Percentiles rank a stretch among this genome's conserved stretches.
Evolutionary conservation across 2,113 vertebrate genomes (phyloP).

Genomic region (Pogona vitticeps): DNA sequence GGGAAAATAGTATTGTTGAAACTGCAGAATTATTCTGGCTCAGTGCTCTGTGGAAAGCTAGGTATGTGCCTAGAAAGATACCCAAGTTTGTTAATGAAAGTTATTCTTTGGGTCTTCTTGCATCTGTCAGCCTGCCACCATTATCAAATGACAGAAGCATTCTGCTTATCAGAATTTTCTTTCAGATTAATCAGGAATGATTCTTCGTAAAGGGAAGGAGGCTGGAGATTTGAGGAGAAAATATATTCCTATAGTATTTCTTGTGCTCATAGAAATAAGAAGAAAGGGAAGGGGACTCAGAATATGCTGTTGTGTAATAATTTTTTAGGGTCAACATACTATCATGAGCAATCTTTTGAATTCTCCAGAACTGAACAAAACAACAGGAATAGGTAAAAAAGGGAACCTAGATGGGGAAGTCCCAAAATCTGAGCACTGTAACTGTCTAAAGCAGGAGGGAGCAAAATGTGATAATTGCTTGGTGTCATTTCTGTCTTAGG

Average conservation of each 20-base stretch:
- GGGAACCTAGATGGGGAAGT: neutral
- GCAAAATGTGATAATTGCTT: too few species aligned
- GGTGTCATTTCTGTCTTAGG: too few species aligned
- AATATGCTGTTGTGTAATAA: too few species aligned
- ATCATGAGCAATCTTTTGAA: neutral
- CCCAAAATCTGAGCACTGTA: neutral
- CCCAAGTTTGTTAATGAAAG: neutral
- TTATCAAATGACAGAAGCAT: neutral
- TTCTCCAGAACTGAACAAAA: neutral
- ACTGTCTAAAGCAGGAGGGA: neutral
- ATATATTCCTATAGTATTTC: constrained; percentile 6
- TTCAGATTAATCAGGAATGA: neutral
- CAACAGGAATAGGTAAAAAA: neutral
- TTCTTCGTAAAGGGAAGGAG: neutral
- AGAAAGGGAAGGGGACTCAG: neutral
- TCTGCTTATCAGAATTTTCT: neutral
- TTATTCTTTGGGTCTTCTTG: neutral
- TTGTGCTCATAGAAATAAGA: neutral
- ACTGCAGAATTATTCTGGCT: too few species aligned
- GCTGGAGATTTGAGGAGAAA: neutral
- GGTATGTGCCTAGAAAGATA: neutral
- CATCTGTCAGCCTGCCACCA: neutral
- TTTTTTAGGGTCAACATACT: neutral
- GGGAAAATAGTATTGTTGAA: too few species aligned
- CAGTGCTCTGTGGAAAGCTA: neutral